Base-by-base conservation (phyloP, 2,797 vertebrate species). In the Lepilemur septentrionalis region DNA sequence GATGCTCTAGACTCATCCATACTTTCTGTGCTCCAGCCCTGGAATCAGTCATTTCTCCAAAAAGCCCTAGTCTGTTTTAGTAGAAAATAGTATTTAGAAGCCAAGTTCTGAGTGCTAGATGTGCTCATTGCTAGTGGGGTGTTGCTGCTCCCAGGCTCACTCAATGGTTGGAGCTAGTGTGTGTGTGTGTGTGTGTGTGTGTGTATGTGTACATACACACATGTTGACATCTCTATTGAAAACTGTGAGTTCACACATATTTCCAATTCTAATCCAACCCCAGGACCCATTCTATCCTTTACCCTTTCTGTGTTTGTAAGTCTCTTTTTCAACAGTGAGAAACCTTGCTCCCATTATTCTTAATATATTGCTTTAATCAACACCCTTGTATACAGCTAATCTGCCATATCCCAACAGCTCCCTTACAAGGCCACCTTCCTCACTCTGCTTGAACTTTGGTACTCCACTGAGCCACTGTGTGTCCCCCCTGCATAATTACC, bases 271-370 rank as follows among this genome's bases (percentile, higher is more conserved):
- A 83, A 93, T 35, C 35, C 38, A 79, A 55, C 14, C 48, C 30
- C 25, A 52, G 43, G 14, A 7, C 22, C 70, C 14, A 35, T 48
- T 67, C 8, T 25, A 85, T 41, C 28, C 23, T 82, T 89, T 12
- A 35, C n/a, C 5, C 7, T 87, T 87, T 93, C 55, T 89, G 14
- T 85, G 70, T 84, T 52, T 85, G 5, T 72, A 82, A 30, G 18
- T 89, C 50, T 92, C 10, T 57, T 96, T 80, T 85, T 59, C 25
- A 93, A 85, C 2, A 75, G 20, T 38, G 23, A 46, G 55, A 79
- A 63, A 55, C 1, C 35, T 91, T 35, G 17, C 32, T 80, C 90
- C 48, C 32, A 25, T 87, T 89, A 63, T 92, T 86, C 41, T 81
- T 50, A 38, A 79, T 57, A 3, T 87, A 43, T 76, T 81, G 73